Percentiles rank a stretch among this genome's conserved stretches.
Conservation (phyloP, 2,888 invertebrate genomes). For the Saturnia japonica region DNA sequence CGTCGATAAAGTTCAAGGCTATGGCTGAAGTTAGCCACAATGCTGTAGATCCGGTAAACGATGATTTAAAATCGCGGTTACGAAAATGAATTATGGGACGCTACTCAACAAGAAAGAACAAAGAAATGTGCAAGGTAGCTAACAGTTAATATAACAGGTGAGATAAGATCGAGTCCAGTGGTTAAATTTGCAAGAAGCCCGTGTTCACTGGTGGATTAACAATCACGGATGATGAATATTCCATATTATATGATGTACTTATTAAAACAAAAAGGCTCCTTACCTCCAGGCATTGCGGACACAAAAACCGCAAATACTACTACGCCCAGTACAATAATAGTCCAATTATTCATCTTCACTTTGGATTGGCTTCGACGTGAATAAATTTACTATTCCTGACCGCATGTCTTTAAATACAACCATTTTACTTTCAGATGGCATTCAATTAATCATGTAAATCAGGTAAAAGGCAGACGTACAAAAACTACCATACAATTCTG, state of each 20-base stretch:
- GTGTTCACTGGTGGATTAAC: too few species aligned
- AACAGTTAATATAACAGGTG: too few species aligned
- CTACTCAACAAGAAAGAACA: not conserved
- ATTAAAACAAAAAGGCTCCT: constrained; percentile 23
- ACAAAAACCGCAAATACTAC: constrained; percentile 33
- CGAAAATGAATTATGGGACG: not conserved
- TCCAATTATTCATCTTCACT: constrained; percentile 37
- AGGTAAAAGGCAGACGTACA: constrained; percentile 28
- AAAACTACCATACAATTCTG: constrained; percentile 16
- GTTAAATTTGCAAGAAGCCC: too few species aligned
- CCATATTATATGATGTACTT: not conserved
- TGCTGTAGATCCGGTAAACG: not conserved
- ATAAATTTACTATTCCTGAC: not conserved
- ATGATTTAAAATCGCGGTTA: not conserved
- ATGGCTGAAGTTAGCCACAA: not conserved
- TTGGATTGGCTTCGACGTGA: constrained; percentile 6
- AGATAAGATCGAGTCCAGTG: too few species aligned
- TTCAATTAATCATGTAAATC: constrained; percentile 23
- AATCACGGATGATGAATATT: too few species aligned
- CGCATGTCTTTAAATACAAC: constrained; percentile 39
- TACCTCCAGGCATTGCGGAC: constrained; percentile 37
- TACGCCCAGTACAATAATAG: constrained; percentile 30
- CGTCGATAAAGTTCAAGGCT: not conserved
- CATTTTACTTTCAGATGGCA: constrained; percentile 24
- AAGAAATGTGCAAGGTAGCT: not conserved